Percentiles rank a stretch among this genome's conserved stretches.
Evolutionary conservation across 2,888 invertebrate species (phyloP).

Genomic region (Tachina fera): DNA sequence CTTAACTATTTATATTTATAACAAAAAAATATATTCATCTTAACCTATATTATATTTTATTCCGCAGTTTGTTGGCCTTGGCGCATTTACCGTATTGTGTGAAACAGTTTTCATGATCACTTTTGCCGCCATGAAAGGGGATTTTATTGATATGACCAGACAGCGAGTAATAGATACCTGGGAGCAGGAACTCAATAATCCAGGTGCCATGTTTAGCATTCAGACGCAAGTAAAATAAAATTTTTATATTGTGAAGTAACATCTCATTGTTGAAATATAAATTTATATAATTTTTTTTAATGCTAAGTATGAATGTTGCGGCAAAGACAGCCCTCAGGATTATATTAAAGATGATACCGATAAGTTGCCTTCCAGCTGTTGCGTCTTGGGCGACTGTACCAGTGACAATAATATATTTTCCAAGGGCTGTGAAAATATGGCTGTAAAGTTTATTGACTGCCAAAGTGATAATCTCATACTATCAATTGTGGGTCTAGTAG

Average conservation of each 20-base stretch:
- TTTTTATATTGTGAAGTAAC: background rate
- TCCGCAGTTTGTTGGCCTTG: conserved; percentile 70
- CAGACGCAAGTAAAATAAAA: conserved; percentile 73
- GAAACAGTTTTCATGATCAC: conserved; percentile 76
- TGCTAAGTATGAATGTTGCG: conserved; percentile 77
- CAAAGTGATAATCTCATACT: conserved; percentile 73
- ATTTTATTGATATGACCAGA: conserved; percentile 74
- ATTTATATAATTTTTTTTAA: background rate
- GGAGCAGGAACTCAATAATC: conserved; percentile 71
- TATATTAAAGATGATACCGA: conserved; percentile 73
- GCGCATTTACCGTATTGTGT: conserved; percentile 70
- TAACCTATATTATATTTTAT: background rate
- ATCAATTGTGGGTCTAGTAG: conserved; percentile 72
- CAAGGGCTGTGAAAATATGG: conserved; percentile 75
- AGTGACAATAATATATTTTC: conserved; percentile 74
- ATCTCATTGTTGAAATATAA: background rate
- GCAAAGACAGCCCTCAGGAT: conserved; percentile 77
- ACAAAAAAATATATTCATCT: background rate
- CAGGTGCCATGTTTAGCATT: conserved; percentile 77
- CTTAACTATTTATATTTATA: background rate
- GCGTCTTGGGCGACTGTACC: conserved; percentile 75
- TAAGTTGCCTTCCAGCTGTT: conserved; percentile 78
- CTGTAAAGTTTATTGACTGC: conserved; percentile 67
- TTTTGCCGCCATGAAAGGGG: conserved; percentile 74
- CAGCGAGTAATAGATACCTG: conserved; percentile 75